phyloP scores from a whole-genome alignment of 2,797 vertebrate species.

The Sebastes vulpes region DNA sequence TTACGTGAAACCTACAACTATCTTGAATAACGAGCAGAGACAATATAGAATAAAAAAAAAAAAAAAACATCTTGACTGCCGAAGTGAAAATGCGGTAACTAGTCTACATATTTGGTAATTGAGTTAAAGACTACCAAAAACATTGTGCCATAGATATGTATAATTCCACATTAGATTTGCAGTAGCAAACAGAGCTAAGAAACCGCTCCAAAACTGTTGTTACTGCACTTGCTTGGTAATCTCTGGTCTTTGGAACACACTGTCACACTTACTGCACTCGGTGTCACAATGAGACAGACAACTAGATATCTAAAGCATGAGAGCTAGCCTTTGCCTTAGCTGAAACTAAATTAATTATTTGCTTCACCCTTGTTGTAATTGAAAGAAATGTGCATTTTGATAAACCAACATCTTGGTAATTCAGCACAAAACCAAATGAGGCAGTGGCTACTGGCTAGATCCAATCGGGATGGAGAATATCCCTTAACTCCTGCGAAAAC shows the following conservation, averaged over 20 bases:
- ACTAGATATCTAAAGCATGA: background rate
- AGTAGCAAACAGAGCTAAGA: background rate
- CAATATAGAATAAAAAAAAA: background rate
- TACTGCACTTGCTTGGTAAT: background rate
- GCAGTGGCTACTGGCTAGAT: background rate
- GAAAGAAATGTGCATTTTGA: background rate
- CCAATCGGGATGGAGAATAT: background rate
- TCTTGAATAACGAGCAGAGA: background rate
- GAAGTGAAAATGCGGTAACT: too few species aligned
- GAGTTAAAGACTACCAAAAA: too few species aligned
- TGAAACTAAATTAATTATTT: background rate
- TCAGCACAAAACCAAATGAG: background rate
- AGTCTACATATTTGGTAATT: too few species aligned
- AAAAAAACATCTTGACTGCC: background rate
- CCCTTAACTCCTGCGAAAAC: background rate
- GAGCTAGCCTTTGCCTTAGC: background rate
- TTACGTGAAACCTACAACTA: rapidly evolving
- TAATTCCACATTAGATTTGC: background rate
- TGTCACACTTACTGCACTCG: background rate
- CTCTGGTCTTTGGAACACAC: background rate
- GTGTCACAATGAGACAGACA: background rate
- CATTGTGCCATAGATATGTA: background rate
- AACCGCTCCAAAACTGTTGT: background rate
- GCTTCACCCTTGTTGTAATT: background rate
- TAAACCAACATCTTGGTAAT: background rate